Evolutionary conservation across 2,888 invertebrate genomes (phyloP).

Genomic region (Rotaria socialis): DNA sequence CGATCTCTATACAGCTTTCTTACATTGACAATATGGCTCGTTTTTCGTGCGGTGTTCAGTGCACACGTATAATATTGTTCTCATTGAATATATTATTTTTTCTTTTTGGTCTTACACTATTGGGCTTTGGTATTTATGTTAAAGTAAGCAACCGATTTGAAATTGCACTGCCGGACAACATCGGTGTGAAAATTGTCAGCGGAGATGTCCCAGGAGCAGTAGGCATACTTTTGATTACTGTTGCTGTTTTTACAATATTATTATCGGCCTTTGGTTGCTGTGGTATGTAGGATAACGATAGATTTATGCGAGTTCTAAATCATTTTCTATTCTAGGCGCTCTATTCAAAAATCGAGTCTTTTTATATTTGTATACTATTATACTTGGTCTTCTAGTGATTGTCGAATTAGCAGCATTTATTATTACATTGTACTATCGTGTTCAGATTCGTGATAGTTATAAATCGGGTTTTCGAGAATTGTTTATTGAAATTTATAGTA

Average conservation of each 20-base stretch:
- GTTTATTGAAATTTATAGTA: not conserved
- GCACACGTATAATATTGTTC: not conserved
- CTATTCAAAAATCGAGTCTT: not conserved
- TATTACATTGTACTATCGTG: not conserved
- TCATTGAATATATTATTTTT: not conserved
- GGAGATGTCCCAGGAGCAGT: not conserved
- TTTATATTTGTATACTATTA: slow-evolving; percentile 1
- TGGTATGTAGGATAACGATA: not conserved
- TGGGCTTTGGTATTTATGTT: not conserved
- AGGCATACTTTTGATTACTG: not conserved
- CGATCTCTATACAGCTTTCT: not conserved
- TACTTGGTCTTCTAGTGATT: not conserved
- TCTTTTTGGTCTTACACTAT: not conserved
- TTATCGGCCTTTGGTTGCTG: not conserved
- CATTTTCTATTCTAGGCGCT: not conserved
- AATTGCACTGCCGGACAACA: not conserved
- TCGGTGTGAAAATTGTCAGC: not conserved
- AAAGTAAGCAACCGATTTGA: not conserved
- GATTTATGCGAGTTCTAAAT: not conserved
- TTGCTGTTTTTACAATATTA: slow-evolving; percentile 13
- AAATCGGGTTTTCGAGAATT: not conserved
- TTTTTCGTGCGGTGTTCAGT: slow-evolving; percentile 25
- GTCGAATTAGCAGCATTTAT: not conserved
- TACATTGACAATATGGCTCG: not conserved
- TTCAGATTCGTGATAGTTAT: not conserved